Evolutionary conservation across 2,113 vertebrate genomes (phyloP).

Genomic region (Notiomystis cincta): DNA sequence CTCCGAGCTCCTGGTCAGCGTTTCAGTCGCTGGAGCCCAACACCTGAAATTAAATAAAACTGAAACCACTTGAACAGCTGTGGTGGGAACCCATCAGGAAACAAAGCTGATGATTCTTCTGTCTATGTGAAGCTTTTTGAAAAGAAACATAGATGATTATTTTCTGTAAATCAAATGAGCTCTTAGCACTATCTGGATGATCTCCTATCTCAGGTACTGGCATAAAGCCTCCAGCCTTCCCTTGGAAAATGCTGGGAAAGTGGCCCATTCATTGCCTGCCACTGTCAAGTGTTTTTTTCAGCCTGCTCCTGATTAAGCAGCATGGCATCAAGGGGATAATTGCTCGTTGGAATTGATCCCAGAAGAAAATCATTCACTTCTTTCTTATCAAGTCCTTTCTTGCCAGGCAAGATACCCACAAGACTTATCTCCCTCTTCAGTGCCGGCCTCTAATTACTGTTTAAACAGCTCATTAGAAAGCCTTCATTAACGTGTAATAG

Average conservation of each 20-base stretch:
- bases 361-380: constrained; percentile 57
- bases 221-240: background rate
- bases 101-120: background rate
- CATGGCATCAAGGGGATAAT: constrained; percentile 43
- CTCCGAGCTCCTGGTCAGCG: fast-evolving
- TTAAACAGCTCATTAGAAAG: constrained; percentile 62
- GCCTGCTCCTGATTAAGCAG: constrained; percentile 33
- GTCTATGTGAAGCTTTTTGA: background rate
- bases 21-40: background rate
- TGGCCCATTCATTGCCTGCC: constrained; percentile 8
- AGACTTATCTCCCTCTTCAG: constrained; percentile 45
- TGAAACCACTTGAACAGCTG: background rate
- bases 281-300: constrained; percentile 35
- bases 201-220: constrained; percentile 18
- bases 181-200: background rate
- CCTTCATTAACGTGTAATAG: constrained; percentile 12
- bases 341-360: constrained; percentile 49
- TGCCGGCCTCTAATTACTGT: constrained; percentile 21
- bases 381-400: constrained; percentile 60
- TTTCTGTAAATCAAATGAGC: background rate
- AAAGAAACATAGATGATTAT: background rate
- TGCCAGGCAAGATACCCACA: background rate
- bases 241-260: constrained; percentile 3
- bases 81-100: background rate
- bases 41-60: background rate